A percentile compares a stretch with the other conserved stretches of the same genome.
Conservation (phyloP, 2,888 invertebrate genomes). For the Zygothrica quintamaculata region DNA sequence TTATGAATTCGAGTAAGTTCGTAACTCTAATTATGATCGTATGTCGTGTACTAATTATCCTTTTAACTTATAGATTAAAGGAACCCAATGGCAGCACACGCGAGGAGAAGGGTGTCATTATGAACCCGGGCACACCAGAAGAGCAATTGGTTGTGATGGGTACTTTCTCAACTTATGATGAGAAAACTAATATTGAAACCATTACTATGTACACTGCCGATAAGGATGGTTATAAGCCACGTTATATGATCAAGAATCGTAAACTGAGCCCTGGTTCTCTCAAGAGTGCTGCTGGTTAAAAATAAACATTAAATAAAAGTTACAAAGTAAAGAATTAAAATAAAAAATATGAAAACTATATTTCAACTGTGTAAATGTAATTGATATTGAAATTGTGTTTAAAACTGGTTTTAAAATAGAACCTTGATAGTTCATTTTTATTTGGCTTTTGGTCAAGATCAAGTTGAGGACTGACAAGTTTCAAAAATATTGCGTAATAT, state of each 20-base stretch:
- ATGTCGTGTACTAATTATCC: no score
- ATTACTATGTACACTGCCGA: conserved; percentile 84
- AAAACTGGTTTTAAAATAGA: conserved; percentile 58
- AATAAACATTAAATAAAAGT: background rate
- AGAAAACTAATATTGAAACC: conserved; percentile 80
- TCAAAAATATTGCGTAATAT: conserved; percentile 54
- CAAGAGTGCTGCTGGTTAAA: conserved; percentile 79
- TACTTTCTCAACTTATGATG: conserved; percentile 76
- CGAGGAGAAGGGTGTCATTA: conserved; percentile 82
- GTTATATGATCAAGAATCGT: conserved; percentile 80
- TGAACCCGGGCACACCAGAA: conserved; percentile 82
- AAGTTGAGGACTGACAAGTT: conserved; percentile 59
- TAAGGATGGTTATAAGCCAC: conserved; percentile 83
- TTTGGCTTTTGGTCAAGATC: conserved; percentile 58
- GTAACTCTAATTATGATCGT: no score
- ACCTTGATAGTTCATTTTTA: conserved; percentile 22
- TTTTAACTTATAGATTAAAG: conserved; percentile 60
- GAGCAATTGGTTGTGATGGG: conserved; percentile 84
- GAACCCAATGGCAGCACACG: conserved; percentile 83
- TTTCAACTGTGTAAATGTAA: background rate
- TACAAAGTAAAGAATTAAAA: conserved; percentile 31
- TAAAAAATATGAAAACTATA: conserved; percentile 7
- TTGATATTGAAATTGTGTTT: conserved; percentile 4
- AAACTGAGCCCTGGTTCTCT: conserved; percentile 74
- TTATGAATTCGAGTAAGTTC: conserved; percentile 81